Conservation (phyloP, 2,888 invertebrate species). For the Dasysyrphus albostriatus region DNA sequence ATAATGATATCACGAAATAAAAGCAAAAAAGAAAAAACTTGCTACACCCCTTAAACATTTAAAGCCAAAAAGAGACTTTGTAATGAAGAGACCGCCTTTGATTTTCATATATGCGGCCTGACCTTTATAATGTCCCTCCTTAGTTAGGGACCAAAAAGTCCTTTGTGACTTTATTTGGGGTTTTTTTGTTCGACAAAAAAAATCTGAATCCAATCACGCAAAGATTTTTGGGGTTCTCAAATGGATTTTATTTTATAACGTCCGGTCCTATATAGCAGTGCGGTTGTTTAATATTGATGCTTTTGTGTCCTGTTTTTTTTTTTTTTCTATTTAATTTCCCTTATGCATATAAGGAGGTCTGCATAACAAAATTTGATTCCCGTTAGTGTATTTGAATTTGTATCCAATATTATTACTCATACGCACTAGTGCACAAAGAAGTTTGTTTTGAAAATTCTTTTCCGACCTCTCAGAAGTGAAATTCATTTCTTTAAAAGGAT, state of each 20-base stretch:
- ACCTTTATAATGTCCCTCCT: neutral
- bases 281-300: neutral
- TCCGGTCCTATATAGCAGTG: neutral
- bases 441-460: neutral
- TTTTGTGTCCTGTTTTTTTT: neutral
- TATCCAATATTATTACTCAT: conserved; percentile 43
- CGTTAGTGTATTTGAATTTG: conserved; percentile 33
- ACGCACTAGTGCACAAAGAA: conserved; percentile 30
- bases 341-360: neutral
- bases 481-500: conserved; percentile 44
- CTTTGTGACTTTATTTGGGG: neutral
- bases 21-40: neutral
- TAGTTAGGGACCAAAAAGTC: neutral
- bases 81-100: neutral
- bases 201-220: conserved; percentile 1
- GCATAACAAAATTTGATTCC: neutral
- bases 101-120: neutral
- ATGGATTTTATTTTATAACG: neutral
- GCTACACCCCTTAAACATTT: conserved; percentile 18
- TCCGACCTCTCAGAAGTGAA: neutral
- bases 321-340: neutral
- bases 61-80: conserved; percentile 2
- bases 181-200: neutral
- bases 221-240: neutral
- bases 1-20: conserved; percentile 40